Evolutionary conservation across 1,140 invertebrate genomes (phyloP), one percentile per base, ranked within the genome.

Genomic region (Potamilus streckersoni): DNA sequence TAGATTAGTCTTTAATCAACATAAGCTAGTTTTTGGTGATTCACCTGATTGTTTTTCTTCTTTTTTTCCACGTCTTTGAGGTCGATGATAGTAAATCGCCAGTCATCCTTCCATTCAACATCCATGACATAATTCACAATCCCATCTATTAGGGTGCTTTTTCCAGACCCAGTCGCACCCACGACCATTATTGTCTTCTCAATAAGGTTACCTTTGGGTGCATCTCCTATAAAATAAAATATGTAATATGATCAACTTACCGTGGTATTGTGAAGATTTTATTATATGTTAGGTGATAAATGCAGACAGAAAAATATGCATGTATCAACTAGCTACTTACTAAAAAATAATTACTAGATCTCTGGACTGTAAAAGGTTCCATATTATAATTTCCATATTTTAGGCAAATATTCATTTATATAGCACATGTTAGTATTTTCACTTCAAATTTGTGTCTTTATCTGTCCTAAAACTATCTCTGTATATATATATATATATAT

Each of bases 111-210:
- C 73, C 69, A 79, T 17, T 66, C 69, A 16, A 79, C 78, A 64
- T 74, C 73, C 20, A 79, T 60, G 16, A 68, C 55, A 56, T 73
- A 79, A 66, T 79, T 79, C 15, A 73, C 74, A 23, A 79, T 38
- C 5, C 78, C 78, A 63, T 79, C 74, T 14, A 76, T 71, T 0
- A 79, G 56, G 3, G 78, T 79, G 58, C 78, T 79, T 61, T 79
- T 79, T 14, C 78, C 78, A n/a, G 78, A 69, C 19, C 74, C 74
- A 56, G 74, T 73, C 63, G 73, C 73, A 13, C 78, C 78, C 0
- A 79, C 67, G 2, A 79, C n/a, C 71, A 79, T 63, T 19, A 79
- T 76, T 12, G 78, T 79, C 58, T 73, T 79, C 23, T 79, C 78
- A 14, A 60, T 13, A 16, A 8, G 19, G 14, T 49, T 17, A 23